Base-by-base conservation (phyloP, 2,888 invertebrate genomes). In the Corythucha ciliata region DNA sequence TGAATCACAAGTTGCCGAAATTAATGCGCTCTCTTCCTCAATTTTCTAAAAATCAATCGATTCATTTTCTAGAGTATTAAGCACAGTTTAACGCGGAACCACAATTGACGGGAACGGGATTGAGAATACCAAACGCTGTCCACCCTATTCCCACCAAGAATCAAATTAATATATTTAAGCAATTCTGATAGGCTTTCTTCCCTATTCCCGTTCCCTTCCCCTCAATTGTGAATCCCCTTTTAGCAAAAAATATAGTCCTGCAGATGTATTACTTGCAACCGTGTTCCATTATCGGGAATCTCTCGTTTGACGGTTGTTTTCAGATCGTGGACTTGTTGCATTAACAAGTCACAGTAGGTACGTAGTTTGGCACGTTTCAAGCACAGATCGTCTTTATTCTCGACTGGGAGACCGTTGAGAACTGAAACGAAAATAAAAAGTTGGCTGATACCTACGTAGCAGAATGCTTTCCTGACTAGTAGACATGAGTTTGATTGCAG, bases 291-390 rank as follows among this genome's bases (percentile, higher is more conserved):
- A 21, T 80, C 76, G 27, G 79, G 78, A 58, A 76, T 73, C 55
- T 68, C 67, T 45, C 64, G 57, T 55, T 69, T 74, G 8, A 76
- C 75, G 52, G 79, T 79, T 67, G 76, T 77, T 67, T 81, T 82
- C 1, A 83, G 75, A 50, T 77, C 77, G 70, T 85, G 84, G 2
- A 84, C 83, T 70, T 86, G 86, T 67, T 87, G 86, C 83, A 85
- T 84, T 63, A 87, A 71, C 33, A 86, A 72, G 68, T 87, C 86
- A 72, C 85, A 85, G 67, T 85, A 86, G 25, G 86, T 71, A 57
- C 83, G 71, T 57, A 87, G 69, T 66, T 87, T 86, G 7, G 83
- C 82, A 64, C 83, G 82, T 66, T 85, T 85, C 44, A 79, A 74
- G 64, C 77, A 78, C 57, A 85, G 68, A 20, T 65, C 62, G 62